Percentiles rank a stretch among this genome's conserved stretches.
Evolutionary conservation across 2,113 vertebrate genomes (phyloP).

Genomic region (Prunella fulvescens): DNA sequence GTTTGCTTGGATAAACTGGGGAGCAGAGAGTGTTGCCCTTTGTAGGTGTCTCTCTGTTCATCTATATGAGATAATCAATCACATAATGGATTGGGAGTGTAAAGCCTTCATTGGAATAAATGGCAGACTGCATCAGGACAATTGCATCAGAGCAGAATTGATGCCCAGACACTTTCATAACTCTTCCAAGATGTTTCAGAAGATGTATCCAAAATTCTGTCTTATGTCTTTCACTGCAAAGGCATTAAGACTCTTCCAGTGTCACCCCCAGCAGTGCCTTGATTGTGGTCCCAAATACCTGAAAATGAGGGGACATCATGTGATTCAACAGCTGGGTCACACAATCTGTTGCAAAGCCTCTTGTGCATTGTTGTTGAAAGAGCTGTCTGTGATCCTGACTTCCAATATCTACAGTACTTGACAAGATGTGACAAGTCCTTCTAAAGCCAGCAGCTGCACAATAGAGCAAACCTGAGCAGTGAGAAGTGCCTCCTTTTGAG

Average conservation of each 20-base stretch:
- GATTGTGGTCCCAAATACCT: background rate
- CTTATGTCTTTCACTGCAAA: background rate
- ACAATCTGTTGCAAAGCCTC: background rate
- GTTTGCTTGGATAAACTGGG: background rate
- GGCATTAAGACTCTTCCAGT: background rate
- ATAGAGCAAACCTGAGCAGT: background rate
- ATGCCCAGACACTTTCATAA: background rate
- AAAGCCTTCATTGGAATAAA: background rate
- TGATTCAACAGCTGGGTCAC: background rate
- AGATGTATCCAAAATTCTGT: background rate
- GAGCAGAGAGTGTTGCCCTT: background rate
- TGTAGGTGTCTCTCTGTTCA: background rate
- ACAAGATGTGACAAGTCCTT: background rate
- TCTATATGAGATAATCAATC: background rate
- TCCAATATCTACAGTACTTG: background rate
- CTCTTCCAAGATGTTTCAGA: background rate
- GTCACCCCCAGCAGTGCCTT: background rate
- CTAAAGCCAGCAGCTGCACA: background rate
- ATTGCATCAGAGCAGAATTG: background rate
- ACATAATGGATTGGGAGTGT: background rate
- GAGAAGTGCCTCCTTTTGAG: background rate
- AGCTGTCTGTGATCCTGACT: background rate
- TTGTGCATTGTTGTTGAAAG: background rate
- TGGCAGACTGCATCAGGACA: background rate
- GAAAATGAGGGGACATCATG: background rate